Evolutionary conservation across 2,797 vertebrate species (phyloP).

Genomic region (Rhodeus uyekii): DNA sequence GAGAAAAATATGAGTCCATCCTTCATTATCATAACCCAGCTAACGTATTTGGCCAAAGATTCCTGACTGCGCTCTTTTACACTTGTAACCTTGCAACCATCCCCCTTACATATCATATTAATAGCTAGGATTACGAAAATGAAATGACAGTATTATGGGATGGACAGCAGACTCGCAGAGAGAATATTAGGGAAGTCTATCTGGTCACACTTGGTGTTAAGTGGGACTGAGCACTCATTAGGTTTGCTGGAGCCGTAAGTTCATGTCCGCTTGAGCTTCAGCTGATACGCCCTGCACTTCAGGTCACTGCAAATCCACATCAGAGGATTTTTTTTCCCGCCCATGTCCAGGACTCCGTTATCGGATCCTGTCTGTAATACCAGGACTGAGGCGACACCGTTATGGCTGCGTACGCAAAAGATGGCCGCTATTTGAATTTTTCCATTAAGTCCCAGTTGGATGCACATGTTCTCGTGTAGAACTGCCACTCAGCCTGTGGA

Average conservation of each 20-base stretch:
- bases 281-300: slow-evolving; percentile 70
- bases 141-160: slow-evolving; percentile 78
- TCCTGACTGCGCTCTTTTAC: slow-evolving; percentile 61
- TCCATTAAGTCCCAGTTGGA: slow-evolving; percentile 63
- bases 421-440: slow-evolving; percentile 71
- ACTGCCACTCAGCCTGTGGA: slow-evolving; percentile 56
- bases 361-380: slow-evolving; percentile 70
- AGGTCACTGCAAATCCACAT: slow-evolving; percentile 67
- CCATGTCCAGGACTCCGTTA: slow-evolving; percentile 69
- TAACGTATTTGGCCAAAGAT: slow-evolving; percentile 50
- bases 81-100: slow-evolving; percentile 66
- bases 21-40: slow-evolving; percentile 28
- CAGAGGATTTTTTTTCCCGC: slow-evolving; percentile 65
- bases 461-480: slow-evolving; percentile 70
- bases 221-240: slow-evolving; percentile 79
- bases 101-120: slow-evolving; percentile 75
- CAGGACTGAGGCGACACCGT: slow-evolving; percentile 62
- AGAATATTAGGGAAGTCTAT: slow-evolving; percentile 76
- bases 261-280: slow-evolving; percentile 66
- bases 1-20: slow-evolving; percentile 36
- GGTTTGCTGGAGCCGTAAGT: slow-evolving; percentile 74
- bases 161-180: slow-evolving; percentile 72
- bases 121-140: slow-evolving; percentile 79
- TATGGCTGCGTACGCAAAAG: slow-evolving; percentile 60
- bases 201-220: slow-evolving; percentile 78